Base-by-base conservation (phyloP, 2,888 invertebrate species). In the Drosophila mayaguana region DNA sequence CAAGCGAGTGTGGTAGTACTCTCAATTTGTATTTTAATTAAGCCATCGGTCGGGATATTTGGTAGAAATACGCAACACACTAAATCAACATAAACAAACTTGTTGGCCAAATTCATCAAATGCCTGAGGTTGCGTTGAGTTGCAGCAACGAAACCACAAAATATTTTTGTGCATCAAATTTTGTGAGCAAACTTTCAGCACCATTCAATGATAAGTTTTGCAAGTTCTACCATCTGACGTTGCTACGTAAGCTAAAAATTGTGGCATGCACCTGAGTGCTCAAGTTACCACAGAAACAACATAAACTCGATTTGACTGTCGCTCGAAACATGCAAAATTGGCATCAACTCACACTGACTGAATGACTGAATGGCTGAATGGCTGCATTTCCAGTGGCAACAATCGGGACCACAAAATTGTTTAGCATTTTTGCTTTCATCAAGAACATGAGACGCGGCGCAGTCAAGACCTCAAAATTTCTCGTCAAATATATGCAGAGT, bases 401-500 rank as follows among this genome's bases (percentile, higher is more conserved):
- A 78, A 69, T 57, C 69, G 66, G 59, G 61, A 54, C 70, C 74
- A 72, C 54, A 76, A 79, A 81, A 76, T 76, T 85, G 79, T 72
- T 85, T 67, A 65, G 72, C 57, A 62, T 60, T 63, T 50, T 53
- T 63, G 77, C 42, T 53, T 51, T 56, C 69, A 55, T 69, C 68
- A 74, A 18, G 62, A 62, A 34, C 51, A 75, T 45, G 61, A 77
- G 60, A 60, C 42, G 53, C 53, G 53, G 53, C 54, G 28, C 42
- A 57, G 43, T 22, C 51, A 36, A 51, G 67, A 59, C 22, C 67
- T 68, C 57, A 68, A 67, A 67, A 59, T 40, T 64, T 28, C 8
- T 76, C 51, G 78, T 72, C 84, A 87, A 84, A 84, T 84, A 50
- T 50, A 79, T 84, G 83, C 83, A 84, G 77, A 84, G 87, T 84